Evolutionary conservation across 2,113 vertebrate genomes (phyloP).

Genomic region (Muscicapa adusta): DNA sequence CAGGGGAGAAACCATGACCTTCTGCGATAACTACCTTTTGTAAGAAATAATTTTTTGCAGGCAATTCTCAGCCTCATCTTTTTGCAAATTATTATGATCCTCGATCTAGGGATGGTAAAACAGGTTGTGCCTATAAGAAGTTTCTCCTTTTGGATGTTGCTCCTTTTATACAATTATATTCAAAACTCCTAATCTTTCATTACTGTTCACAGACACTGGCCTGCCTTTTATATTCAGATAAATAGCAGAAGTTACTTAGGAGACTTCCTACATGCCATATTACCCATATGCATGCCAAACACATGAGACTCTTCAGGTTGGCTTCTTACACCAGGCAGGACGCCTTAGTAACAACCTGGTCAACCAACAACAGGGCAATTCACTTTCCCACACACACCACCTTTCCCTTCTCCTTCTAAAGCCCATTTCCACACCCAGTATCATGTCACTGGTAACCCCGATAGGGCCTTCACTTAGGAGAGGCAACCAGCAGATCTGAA

Average conservation of each 20-base stretch:
- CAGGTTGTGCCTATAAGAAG: not conserved
- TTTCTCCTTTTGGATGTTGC: not conserved
- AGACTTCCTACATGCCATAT: not conserved
- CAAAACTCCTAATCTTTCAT: not conserved
- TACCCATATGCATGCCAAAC: not conserved
- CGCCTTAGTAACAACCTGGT: not conserved
- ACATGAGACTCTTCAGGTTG: not conserved
- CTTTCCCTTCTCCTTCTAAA: not conserved
- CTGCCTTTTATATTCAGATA: not conserved
- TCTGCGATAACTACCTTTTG: not conserved
- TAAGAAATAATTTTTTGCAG: not conserved
- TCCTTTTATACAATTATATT: not conserved
- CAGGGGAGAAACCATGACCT: not conserved
- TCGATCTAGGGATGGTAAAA: not conserved
- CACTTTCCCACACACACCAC: accelerated
- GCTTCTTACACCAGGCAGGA: not conserved
- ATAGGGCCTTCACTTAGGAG: not conserved
- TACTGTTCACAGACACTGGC: not conserved
- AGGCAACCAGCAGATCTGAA: not conserved
- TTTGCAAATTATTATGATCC: not conserved
- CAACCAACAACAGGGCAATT: not conserved
- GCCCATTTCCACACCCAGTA: accelerated
- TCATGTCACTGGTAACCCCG: not conserved
- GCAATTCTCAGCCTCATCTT: not conserved
- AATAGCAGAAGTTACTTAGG: not conserved